Evolutionary conservation across 30 jellyfish, hydroid and myxozoan genomes (phyloP).

Genomic region (Mastigias papua): DNA sequence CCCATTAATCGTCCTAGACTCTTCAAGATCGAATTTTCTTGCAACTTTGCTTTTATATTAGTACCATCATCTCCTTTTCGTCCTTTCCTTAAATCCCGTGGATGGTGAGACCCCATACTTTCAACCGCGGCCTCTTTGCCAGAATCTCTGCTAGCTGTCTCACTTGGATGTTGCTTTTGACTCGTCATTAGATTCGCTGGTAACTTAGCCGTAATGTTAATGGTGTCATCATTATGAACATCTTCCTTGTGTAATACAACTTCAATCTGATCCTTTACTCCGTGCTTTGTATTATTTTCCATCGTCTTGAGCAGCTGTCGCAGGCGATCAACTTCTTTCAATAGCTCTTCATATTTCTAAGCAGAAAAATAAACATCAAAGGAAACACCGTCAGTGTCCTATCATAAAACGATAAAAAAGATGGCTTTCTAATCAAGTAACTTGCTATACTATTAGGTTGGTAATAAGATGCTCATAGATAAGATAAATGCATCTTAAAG

Average conservation of each 20-base stretch:
- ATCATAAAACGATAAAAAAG: no score
- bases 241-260: not conserved
- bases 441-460: no score
- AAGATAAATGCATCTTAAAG: no score
- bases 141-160: not conserved
- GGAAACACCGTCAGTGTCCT: not conserved
- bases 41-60: not conserved
- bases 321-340: constrained; percentile 44
- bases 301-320: constrained; percentile 10
- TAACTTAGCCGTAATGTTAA: not conserved
- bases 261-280: not conserved
- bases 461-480: no score
- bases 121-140: not conserved
- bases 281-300: not conserved
- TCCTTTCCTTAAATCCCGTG: constrained; percentile 45
- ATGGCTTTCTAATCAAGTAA: no score
- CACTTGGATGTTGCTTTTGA: not conserved
- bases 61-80: constrained; percentile 65
- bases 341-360: constrained; percentile 57
- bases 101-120: not conserved
- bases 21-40: not conserved
- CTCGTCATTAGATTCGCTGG: not conserved
- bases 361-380: not conserved
- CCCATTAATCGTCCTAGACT: not conserved
- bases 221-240: not conserved